Evolutionary conservation across 2,113 vertebrate species (phyloP).

Genomic region (Prietella phreatophila): DNA sequence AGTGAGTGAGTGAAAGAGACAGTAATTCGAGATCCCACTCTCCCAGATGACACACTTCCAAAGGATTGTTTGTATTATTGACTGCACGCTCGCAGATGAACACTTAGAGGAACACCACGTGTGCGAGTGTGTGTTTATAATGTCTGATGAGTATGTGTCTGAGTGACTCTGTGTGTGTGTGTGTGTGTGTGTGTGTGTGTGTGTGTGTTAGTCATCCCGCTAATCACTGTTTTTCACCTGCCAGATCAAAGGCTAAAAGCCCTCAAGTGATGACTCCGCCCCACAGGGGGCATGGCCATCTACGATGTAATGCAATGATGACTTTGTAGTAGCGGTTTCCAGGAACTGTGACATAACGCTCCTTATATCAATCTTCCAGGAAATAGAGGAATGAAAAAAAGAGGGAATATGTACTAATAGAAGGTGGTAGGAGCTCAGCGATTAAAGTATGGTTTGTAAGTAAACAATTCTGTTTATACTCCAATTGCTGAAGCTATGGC

Average conservation of each 20-base stretch:
- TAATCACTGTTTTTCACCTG: constrained; percentile 74
- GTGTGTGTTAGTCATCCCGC: constrained; percentile 50
- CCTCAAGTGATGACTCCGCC: constrained; percentile 50
- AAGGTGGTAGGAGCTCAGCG: too few species aligned
- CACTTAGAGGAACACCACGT: background rate
- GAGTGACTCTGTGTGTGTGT: constrained; percentile 44
- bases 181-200: constrained; percentile 56
- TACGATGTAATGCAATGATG: constrained; percentile 61
- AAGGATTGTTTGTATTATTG: constrained; percentile 40
- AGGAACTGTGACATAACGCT: constrained; percentile 62
- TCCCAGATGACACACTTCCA: constrained; percentile 43
- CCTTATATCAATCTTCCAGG: constrained; percentile 49
- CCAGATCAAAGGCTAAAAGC: constrained; percentile 75
- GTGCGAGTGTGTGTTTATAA: constrained; percentile 20
- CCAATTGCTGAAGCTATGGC: background rate
- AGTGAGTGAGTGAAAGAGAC: constrained; percentile 26
- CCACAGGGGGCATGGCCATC: constrained; percentile 46
- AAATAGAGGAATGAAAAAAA: constrained; percentile 23
- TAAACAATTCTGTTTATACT: background rate
- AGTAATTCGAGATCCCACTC: constrained; percentile 28
- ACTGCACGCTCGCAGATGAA: constrained; percentile 50
- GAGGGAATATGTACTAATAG: background rate
- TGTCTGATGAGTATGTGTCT: constrained; percentile 30
- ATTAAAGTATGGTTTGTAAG: background rate
- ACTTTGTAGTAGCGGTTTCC: constrained; percentile 59